Base-by-base conservation (phyloP, 1,140 invertebrate genomes). In the Triops longicaudatus region DNA sequence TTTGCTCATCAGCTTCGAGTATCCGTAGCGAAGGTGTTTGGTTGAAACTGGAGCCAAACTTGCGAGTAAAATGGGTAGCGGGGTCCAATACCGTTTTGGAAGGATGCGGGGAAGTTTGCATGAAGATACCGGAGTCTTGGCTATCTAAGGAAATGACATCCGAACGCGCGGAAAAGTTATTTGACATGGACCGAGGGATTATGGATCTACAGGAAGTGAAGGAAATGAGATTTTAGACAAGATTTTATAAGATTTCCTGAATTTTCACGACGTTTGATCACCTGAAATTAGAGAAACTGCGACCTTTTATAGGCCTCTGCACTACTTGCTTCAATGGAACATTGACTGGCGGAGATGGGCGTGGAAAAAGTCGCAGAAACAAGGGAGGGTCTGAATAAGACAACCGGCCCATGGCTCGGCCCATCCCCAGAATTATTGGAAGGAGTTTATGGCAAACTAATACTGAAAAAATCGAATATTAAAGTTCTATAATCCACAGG, bases 21-120 rank as follows among this genome's bases (percentile, higher is more conserved):
- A 74, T 71, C 12, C 26, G 22, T 31, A 78, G 73, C 42, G 72
- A n/a, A 17, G 44, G 90, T 81, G 92, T 92, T 82, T 94, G 92
- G 84, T 93, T 93, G 79, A 98, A 98, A 82, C 92, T 95, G 0
- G 96, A 97, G 26, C 95, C 96, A 81, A 93, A 94, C 81, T 95
- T 94, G 73, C 91, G 90, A 81, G 98, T 98, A 83, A 96, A 96
- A 83, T 95, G 92, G 11, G 89, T 91, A 0, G 90, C 90, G 1
- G 92, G 89, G 85, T 96, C 93, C 80, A 92, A 92, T 0, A 84
- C 83, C 26, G 83, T 82, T 79, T 63, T 63, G 81, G 41, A 79
- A 74, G n/a, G 81, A 77, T 0, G 78, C 77, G 77, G 78, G 80
- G 72, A 79, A 26, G 26, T 72, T 73, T 71, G 2, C 26, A 27